Evolutionary conservation across 2,113 vertebrate species (phyloP).

Genomic region (Boleophthalmus pectinirostris): DNA sequence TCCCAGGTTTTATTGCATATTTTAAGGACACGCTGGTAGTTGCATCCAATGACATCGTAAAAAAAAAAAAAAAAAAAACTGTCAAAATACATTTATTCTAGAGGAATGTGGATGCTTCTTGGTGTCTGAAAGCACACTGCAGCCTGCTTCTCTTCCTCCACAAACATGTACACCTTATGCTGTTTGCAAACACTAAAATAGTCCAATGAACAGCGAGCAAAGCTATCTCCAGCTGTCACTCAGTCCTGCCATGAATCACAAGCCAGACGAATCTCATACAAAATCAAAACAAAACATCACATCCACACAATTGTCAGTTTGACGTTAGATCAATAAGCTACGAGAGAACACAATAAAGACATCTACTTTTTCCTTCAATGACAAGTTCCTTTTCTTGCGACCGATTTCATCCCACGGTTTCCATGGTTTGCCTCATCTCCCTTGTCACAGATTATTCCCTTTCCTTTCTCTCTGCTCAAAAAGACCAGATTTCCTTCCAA

Average conservation of each 20-base stretch:
- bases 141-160: background rate
- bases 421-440: slow-evolving; percentile 43
- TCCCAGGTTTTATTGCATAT: too few relatives aligned
- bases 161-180: background rate
- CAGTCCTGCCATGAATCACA: slow-evolving; percentile 1
- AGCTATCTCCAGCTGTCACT: slow-evolving; percentile 12
- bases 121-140: background rate
- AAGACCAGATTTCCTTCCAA: slow-evolving; percentile 23
- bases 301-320: background rate
- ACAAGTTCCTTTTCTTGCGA: slow-evolving; percentile 13
- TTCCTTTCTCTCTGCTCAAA: slow-evolving; percentile 19
- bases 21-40: too few relatives aligned
- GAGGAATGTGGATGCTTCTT: too few relatives aligned
- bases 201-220: slow-evolving; percentile 12
- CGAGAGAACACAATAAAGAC: slow-evolving; percentile 19
- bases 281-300: slow-evolving; percentile 3
- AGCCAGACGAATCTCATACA: slow-evolving; percentile 2
- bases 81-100: too few relatives aligned
- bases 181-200: slow-evolving; percentile 4
- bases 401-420: slow-evolving; percentile 21
- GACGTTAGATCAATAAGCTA: slow-evolving; percentile 14
- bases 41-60: too few relatives aligned
- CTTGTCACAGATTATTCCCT: slow-evolving; percentile 18
- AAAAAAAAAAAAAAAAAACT: too few relatives aligned
- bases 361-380: slow-evolving; percentile 8